These are phyloP conservation scores for Merodon equestris DNA, from an alignment of 2,888 invertebrate genomes.

Conservation along the genomic window DNA sequence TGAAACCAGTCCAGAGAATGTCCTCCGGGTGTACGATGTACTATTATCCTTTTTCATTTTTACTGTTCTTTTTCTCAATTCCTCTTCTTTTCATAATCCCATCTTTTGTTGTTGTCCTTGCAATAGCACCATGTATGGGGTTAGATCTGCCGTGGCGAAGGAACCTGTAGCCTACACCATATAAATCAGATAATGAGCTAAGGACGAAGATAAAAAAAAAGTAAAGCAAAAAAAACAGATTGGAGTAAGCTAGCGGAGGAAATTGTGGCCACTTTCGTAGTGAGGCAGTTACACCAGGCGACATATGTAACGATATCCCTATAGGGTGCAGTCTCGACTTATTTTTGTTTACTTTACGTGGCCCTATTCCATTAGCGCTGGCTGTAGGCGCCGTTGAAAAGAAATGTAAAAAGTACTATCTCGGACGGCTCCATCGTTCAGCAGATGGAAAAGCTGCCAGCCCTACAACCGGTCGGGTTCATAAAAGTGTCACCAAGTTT, in stretches of 20 bases:
- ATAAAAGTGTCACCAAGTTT: conserved; percentile 65
- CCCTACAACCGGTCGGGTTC: conserved; percentile 42
- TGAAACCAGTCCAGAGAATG: background rate
- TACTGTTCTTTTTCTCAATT: background rate
- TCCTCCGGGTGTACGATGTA: background rate
- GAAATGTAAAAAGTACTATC: background rate
- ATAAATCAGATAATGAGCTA: conserved; percentile 61
- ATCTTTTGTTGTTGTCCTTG: conserved; percentile 10
- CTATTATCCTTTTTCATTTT: background rate
- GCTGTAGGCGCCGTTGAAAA: conserved; percentile 15
- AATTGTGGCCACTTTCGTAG: too few species aligned
- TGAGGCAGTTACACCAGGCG: too few species aligned
- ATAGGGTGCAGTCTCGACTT: too few species aligned
- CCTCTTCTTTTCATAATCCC: conserved; percentile 3
- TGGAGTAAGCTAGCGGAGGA: too few species aligned
- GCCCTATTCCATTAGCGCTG: background rate
- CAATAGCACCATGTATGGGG: conserved; percentile 40
- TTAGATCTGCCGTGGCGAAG: conserved; percentile 30
- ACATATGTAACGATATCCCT: too few species aligned
- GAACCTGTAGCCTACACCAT: conserved; percentile 40
- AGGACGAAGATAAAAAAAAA: conserved; percentile 16
- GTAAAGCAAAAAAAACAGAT: conserved; percentile 10
- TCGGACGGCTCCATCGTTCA: conserved; percentile 23
- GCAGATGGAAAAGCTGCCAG: conserved; percentile 39
- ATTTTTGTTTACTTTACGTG: background rate